Evolutionary conservation across 2,888 invertebrate species (phyloP), one percentile per base, ranked within the genome.

Genomic region (Acheta domesticus): DNA sequence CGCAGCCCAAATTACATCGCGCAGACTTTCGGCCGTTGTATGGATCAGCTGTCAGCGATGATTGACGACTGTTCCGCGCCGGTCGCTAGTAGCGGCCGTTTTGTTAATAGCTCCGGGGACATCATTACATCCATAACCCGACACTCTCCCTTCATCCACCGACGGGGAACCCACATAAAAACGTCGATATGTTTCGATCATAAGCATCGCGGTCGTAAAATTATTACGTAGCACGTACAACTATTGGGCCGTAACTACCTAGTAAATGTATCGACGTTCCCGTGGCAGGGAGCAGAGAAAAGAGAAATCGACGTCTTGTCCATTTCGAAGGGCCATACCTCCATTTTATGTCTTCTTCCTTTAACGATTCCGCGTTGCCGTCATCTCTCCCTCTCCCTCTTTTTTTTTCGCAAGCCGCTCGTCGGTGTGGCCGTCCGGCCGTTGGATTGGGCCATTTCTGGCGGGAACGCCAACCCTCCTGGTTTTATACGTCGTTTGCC

Each of bases 101-200:
- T 62, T 62, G 62, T 62, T 62, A 62, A 62, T 16, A 62, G 62
- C 62, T n/a, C 62, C 62, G n/a, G n/a, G 62, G 62, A 62, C 62
- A 62, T 62, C 62, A 62, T 62, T 62, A 62, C 62, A 62, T 14
- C 62, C 62, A 62, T 62, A 62, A 62, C 62, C 62, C 62, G 62
- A 62, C 16, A 62, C n/a, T 62, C 62, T 62, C 62, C n/a, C n/a
- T 14, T 62, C 14, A 14, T 62, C 8, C 62, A 12, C 12, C n/a
- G 16, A 62, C 62, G n/a, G 62, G n/a, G 62, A 19, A 4, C n/a
- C 62, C n/a, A 1, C n/a, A 19, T 19, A 62, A 62, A 62, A 62
- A 62, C 62, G 62, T 62, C 62, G n/a, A 62, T 62, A n/a, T 16
- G 62, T 62, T n/a, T 12, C n/a, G 62, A 62, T 62, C 62, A n/a